Base-by-base conservation (phyloP, 2,113 vertebrate genomes). In the Muntiacus reevesi region DNA sequence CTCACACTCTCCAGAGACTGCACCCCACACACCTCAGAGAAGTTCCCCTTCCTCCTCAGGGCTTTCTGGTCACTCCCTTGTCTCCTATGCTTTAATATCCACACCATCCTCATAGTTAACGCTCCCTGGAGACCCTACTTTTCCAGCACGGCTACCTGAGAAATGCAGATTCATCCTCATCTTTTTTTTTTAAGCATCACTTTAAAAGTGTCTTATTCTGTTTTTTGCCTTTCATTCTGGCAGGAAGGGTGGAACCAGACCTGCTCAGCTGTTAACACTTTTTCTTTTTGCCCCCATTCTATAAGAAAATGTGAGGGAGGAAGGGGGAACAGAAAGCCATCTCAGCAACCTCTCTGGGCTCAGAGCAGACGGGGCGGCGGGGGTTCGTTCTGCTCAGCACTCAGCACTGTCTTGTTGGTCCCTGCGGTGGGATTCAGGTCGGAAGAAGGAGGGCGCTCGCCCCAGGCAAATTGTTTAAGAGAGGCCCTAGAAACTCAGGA, bases 101-200 rank as follows among this genome's bases (percentile, higher is more conserved):
- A 1, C 7, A 0, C 3, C 5, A 11, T 23, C n/a, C 6, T 59
- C 43, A 3, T 5, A 17, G 1, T 30, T 30, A 82, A 1, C 0
- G 16, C 33, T 45, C 13, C 50, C 57, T 21, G 33, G 9, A 59
- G 47, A 28, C 33, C 8, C 50, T 33, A 14, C 78, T 52, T 36
- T 54, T 43, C 21, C 5, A 9, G 15, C n/a, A n/a, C 10, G 21
- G 21, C 64, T 11, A 25, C n/a, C 7, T 28, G n/a, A 43, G 52
- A 57, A 79, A 40, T 25, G 21, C 33, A 40, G 8, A 28, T 28
- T 60, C 6, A 4, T 19, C 9, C 17, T 71, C 50, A 8, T 2
- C 16, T 62, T 1, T n/a, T 4, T 17, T 47, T 21, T 55, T 7
- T 11, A 57, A 21, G 28, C 52, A 67, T 94, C 8, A 1, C n/a